Percentiles rank a stretch among this genome's conserved stretches.
Evolutionary conservation across 2,888 invertebrate species (phyloP).

Genomic region (Himalopsyche japonica): DNA sequence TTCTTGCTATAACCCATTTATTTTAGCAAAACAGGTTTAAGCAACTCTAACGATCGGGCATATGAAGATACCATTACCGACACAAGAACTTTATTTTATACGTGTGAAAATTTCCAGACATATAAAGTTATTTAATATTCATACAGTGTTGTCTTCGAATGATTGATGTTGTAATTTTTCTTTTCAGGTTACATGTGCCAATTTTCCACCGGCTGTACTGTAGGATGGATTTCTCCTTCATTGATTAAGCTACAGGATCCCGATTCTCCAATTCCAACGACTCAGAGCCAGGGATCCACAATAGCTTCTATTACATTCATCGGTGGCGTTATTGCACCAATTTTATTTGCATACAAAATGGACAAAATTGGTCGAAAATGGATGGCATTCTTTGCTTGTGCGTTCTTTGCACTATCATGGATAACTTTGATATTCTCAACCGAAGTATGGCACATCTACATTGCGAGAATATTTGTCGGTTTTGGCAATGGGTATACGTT

Average conservation of each 20-base stretch:
- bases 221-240: conserved; percentile 14
- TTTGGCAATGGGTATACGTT: conserved; percentile 3
- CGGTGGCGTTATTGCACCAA: conserved; percentile 10
- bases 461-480: conserved; percentile 15
- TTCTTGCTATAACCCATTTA: no score
- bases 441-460: conserved; percentile 13
- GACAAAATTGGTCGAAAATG: conserved; percentile 15
- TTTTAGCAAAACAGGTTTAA: no score
- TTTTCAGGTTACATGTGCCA: background rate
- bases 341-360: conserved; percentile 7
- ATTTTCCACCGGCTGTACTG: background rate
- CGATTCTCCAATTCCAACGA: conserved; percentile 11
- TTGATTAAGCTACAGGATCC: conserved; percentile 3
- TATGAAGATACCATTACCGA: no score
- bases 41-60: no score
- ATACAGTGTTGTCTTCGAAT: no score
- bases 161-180: no score
- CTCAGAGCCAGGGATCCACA: conserved; percentile 2
- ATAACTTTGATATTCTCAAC: conserved; percentile 11
- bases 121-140: no score
- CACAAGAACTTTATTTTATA: no score
- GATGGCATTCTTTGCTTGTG: conserved; percentile 11
- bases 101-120: no score
- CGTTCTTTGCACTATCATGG: background rate
- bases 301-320: conserved; percentile 8